Percentiles rank a stretch among this genome's conserved stretches.
Evolutionary conservation across 1,140 invertebrate genomes (phyloP).

Genomic region (Teleogryllus occipitalis): DNA sequence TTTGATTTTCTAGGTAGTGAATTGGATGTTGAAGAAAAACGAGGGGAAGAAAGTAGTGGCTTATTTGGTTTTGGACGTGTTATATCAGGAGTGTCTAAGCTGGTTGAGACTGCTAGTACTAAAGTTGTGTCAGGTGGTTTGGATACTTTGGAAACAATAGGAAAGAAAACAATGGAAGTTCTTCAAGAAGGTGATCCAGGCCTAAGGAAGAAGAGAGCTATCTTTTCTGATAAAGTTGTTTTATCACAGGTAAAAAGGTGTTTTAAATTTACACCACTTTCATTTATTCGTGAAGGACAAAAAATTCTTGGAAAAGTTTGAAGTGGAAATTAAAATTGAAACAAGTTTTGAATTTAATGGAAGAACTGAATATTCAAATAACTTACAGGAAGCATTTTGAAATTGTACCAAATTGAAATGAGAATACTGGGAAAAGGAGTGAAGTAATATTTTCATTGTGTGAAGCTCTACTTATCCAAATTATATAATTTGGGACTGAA

Average conservation of each 20-base stretch:
- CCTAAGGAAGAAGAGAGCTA: slow-evolving; percentile 68
- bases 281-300: too few relatives aligned
- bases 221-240: slow-evolving; percentile 52
- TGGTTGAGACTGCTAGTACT: slow-evolving; percentile 63
- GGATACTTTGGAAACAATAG: slow-evolving; percentile 82
- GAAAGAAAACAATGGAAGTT: slow-evolving; percentile 89
- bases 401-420: too few relatives aligned
- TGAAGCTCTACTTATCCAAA: too few relatives aligned
- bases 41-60: slow-evolving; percentile 28
- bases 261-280: background rate
- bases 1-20: background rate
- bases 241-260: slow-evolving; percentile 41
- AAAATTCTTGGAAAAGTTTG: too few relatives aligned
- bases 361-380: too few relatives aligned
- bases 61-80: slow-evolving; percentile 52
- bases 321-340: too few relatives aligned
- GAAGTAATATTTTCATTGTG: too few relatives aligned
- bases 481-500: too few relatives aligned
- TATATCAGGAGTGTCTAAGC: slow-evolving; percentile 57
- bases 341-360: too few relatives aligned
- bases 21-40: slow-evolving; percentile 18
- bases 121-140: slow-evolving; percentile 75
- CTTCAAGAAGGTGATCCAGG: slow-evolving; percentile 84
- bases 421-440: too few relatives aligned
- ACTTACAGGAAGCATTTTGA: too few relatives aligned